phyloP scores from a whole-genome alignment of 2,113 vertebrate genomes.

The Corvus hawaiiensis region DNA sequence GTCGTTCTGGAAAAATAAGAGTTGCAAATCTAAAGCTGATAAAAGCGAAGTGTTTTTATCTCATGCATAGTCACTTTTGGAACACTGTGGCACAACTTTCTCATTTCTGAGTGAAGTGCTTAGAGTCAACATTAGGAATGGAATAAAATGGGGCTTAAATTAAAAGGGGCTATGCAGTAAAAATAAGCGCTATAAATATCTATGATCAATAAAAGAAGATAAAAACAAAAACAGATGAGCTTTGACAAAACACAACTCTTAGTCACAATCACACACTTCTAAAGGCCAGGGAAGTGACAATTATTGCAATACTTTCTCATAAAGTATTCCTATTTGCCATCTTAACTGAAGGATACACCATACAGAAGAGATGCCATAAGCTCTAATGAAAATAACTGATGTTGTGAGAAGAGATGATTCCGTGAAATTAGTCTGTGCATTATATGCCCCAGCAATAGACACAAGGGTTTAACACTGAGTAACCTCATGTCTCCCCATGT shows the following conservation, averaged over 20 bases:
- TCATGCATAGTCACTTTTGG: not conserved
- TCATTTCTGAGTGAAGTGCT: not conserved
- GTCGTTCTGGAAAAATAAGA: not conserved
- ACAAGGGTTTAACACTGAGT: not conserved
- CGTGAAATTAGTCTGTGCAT: not conserved
- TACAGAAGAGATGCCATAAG: not conserved
- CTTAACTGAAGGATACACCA: not conserved
- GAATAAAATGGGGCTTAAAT: not conserved
- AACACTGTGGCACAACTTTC: not conserved
- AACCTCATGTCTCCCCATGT: accelerated
- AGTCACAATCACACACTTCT: not conserved
- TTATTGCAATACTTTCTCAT: not conserved
- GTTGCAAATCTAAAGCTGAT: not conserved
- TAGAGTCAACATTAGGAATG: not conserved
- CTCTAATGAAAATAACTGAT: not conserved
- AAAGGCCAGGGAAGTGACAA: not conserved
- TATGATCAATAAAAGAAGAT: not conserved
- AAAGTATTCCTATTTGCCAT: not conserved
- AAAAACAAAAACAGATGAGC: not conserved
- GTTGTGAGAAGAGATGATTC: not conserved
- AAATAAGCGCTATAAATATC: not conserved
- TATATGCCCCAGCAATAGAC: not conserved
- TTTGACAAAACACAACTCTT: not conserved
- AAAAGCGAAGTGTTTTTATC: not conserved
- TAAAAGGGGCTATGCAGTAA: not conserved